A percentile compares a stretch with the other conserved stretches of the same genome.
Evolutionary conservation across 2,888 invertebrate species (phyloP).

Genomic region (Cheilosia grossa): DNA sequence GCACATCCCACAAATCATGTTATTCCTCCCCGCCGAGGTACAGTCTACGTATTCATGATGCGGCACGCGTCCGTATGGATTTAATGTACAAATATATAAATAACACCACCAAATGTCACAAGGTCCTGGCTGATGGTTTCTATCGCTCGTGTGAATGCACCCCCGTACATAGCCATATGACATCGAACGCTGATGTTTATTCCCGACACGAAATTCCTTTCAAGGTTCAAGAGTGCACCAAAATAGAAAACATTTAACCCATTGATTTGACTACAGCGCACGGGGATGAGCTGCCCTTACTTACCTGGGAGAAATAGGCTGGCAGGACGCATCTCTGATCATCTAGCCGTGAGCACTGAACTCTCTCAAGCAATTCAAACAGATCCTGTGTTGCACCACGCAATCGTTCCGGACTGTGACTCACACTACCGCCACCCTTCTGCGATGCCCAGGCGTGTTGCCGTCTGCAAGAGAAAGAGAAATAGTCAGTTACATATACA

Average conservation of each 20-base stretch:
- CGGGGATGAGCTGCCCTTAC: slow-evolving; percentile 74
- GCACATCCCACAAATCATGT: slow-evolving; percentile 54
- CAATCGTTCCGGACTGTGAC: slow-evolving; percentile 83
- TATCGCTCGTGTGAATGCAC: slow-evolving; percentile 13
- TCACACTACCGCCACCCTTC: slow-evolving; percentile 78
- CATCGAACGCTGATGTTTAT: slow-evolving; percentile 23
- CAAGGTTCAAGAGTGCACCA: slow-evolving; percentile 28
- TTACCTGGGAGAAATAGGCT: slow-evolving; percentile 94
- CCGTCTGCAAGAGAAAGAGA: slow-evolving; percentile 84
- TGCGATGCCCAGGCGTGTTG: slow-evolving; percentile 85
- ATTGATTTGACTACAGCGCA: neutral
- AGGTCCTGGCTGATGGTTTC: slow-evolving; percentile 44
- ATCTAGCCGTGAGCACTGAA: slow-evolving; percentile 96
- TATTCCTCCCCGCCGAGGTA: slow-evolving; percentile 13
- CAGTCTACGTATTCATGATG: slow-evolving; percentile 18
- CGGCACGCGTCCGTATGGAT: slow-evolving; percentile 43
- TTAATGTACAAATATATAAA: slow-evolving; percentile 53
- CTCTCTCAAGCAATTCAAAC: slow-evolving; percentile 96
- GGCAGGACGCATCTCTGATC: slow-evolving; percentile 99
- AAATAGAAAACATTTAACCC: slow-evolving; percentile 18
- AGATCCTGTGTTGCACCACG: slow-evolving; percentile 88
- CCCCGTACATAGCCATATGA: slow-evolving; percentile 39
- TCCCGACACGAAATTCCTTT: slow-evolving; percentile 52
- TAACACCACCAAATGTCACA: slow-evolving; percentile 58
- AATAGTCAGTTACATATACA: slow-evolving; percentile 22